These are phyloP conservation scores for Tachina fera DNA, from an alignment of 2,888 invertebrate genomes.

Conservation along the genomic window DNA sequence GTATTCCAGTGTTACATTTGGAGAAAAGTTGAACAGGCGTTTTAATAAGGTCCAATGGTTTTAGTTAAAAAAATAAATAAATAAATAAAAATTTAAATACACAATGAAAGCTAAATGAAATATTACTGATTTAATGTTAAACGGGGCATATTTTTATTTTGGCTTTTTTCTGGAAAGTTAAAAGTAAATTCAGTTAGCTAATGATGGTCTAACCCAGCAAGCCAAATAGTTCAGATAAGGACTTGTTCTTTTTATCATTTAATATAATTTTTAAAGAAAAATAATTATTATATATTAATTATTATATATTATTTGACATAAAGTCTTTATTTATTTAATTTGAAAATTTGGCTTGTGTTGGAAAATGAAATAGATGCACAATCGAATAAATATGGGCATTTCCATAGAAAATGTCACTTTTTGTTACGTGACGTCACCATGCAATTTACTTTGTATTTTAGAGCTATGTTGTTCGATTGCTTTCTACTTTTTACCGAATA, in stretches of 20 bases:
- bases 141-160: slow-evolving; percentile 45
- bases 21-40: background rate
- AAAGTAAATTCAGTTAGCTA: background rate
- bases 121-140: slow-evolving; percentile 51
- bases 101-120: slow-evolving; percentile 49
- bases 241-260: no score
- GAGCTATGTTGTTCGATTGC: no score
- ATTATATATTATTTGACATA: no score
- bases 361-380: no score
- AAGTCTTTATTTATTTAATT: no score
- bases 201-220: slow-evolving; percentile 23
- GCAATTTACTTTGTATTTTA: no score
- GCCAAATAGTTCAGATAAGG: slow-evolving; percentile 48
- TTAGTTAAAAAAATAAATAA: background rate
- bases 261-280: background rate
- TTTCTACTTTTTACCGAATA: no score
- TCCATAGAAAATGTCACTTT: no score
- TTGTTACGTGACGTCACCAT: no score
- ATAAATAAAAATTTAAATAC: background rate
- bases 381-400: no score
- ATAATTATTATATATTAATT: no score
- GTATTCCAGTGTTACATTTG: background rate
- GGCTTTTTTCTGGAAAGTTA: background rate
- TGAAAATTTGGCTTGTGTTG: no score
- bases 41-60: background rate